Conservation (phyloP, 2,113 vertebrate species). For the Nesogale talazaci region DNA sequence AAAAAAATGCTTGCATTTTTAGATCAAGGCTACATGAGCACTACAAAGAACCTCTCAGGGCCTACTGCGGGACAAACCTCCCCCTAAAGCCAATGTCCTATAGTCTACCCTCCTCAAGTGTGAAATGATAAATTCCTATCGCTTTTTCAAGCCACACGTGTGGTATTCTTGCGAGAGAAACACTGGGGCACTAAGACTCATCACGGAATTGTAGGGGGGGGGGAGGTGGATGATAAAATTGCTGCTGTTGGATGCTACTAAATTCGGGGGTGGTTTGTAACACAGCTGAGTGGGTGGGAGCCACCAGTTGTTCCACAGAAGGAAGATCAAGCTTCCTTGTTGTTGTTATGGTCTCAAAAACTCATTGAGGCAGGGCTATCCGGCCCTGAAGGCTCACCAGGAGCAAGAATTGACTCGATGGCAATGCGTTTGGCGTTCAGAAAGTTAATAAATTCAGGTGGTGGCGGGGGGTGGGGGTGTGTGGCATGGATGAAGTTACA, state of each 20-base stretch:
- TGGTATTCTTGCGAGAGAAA: not conserved
- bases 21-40: not conserved
- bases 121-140: not conserved
- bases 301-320: too few relatives aligned
- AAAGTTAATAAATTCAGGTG: too few relatives aligned
- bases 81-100: not conserved
- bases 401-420: too few relatives aligned
- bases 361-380: too few relatives aligned
- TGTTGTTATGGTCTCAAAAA: too few relatives aligned
- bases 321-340: too few relatives aligned
- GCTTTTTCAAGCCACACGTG: not conserved
- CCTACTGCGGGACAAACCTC: not conserved
- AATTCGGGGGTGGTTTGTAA: not conserved
- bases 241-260: not conserved
- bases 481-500: not conserved
- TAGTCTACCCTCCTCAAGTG: not conserved
- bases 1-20: too few relatives aligned
- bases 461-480: too few relatives aligned
- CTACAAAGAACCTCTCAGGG: not conserved
- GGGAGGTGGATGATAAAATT: not conserved
- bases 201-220: not conserved
- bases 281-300: too few relatives aligned
- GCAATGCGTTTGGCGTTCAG: too few relatives aligned
- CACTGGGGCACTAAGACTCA: not conserved
- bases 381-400: too few relatives aligned